phyloP scores from a whole-genome alignment of 2,113 vertebrate species.

The Psephotus haematonotus region DNA sequence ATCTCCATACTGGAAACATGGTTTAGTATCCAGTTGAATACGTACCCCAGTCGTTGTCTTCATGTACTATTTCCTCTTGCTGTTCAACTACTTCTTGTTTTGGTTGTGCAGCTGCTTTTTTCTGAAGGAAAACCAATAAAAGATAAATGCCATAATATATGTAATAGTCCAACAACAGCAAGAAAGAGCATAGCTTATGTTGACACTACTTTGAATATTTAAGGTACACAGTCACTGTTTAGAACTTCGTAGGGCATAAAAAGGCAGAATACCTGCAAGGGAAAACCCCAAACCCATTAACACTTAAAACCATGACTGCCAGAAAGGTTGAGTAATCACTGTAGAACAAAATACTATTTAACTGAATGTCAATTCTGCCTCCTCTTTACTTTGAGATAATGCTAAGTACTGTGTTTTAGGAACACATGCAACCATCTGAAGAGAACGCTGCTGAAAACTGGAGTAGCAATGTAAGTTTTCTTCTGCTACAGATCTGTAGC shows the following conservation, averaged over 20 bases:
- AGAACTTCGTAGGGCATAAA: neutral
- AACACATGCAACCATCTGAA: neutral
- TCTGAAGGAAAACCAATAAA: constrained; percentile 70
- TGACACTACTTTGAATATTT: neutral
- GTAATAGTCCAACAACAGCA: neutral
- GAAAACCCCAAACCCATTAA: neutral
- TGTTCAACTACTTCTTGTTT: constrained; percentile 77
- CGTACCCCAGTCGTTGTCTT: constrained; percentile 95
- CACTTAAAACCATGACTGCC: neutral
- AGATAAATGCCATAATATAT: neutral
- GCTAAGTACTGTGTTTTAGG: neutral
- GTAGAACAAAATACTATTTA: neutral
- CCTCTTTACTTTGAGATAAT: neutral
- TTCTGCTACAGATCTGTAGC: neutral
- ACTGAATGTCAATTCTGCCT: neutral
- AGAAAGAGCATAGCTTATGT: neutral
- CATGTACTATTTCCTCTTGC: constrained; percentile 84
- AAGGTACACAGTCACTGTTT: neutral
- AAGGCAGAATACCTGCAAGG: neutral
- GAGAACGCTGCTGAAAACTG: neutral
- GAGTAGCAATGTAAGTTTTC: neutral
- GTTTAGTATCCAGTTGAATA: neutral
- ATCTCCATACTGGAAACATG: neutral
- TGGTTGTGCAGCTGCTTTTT: constrained; percentile 78
- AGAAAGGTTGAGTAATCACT: neutral